Conservation (phyloP, 2,113 vertebrate genomes). For the Dromiciops gliroides region DNA sequence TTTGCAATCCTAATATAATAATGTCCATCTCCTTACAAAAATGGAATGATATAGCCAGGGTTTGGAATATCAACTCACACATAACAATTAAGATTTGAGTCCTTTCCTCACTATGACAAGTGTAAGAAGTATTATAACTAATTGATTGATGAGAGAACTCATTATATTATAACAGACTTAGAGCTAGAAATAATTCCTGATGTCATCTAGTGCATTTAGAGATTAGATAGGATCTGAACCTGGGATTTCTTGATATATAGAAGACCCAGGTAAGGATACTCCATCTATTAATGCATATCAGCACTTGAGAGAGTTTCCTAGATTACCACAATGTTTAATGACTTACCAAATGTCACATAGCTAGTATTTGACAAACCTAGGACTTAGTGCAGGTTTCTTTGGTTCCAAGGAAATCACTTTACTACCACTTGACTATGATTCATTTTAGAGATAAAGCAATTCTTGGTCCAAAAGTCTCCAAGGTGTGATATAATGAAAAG, state of each 20-base stretch:
- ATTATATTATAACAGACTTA: neutral
- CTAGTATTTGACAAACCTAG: neutral
- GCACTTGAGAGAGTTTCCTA: neutral
- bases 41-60: neutral
- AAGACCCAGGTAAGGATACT: neutral
- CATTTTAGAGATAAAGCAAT: neutral
- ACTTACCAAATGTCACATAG: neutral
- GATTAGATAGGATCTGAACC: too few species aligned
- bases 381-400: neutral
- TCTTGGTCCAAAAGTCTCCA: neutral
- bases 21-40: neutral
- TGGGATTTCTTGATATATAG: neutral
- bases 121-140: neutral
- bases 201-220: neutral
- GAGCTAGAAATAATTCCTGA: neutral
- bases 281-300: neutral
- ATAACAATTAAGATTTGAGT: neutral
- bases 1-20: neutral
- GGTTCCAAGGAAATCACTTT: neutral
- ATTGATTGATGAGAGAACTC: neutral
- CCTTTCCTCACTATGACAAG: neutral
- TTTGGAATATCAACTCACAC: neutral
- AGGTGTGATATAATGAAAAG: neutral
- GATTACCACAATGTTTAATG: neutral
- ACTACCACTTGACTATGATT: neutral